Percentiles rank a stretch among this genome's conserved stretches.
phyloP scores from a whole-genome alignment of 2,888 invertebrate species.

The Mimachlamys varia region DNA sequence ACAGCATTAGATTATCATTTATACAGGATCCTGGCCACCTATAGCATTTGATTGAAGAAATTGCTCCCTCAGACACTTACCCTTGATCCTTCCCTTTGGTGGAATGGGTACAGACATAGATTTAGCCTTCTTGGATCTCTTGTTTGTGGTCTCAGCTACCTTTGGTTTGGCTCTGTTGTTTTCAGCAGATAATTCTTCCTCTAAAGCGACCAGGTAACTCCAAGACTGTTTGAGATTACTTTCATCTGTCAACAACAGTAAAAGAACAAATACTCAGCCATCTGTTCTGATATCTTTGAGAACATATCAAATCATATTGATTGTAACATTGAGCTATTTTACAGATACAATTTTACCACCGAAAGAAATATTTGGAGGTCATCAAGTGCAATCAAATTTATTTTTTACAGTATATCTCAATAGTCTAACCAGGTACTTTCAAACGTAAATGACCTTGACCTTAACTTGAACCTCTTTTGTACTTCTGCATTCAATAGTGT shows the following conservation, averaged over 20 bases:
- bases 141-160: background rate
- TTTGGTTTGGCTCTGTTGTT: background rate
- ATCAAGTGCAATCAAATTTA: too few species aligned
- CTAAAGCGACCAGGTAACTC: background rate
- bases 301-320: too few species aligned
- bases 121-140: background rate
- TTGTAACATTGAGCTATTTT: too few species aligned
- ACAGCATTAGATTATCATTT: conserved; percentile 50
- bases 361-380: too few species aligned
- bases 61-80: background rate
- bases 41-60: too few species aligned
- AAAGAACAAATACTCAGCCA: background rate
- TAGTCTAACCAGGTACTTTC: too few species aligned
- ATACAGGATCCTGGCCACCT: too few species aligned
- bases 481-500: too few species aligned
- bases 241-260: background rate
- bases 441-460: too few species aligned
- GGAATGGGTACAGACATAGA: background rate
- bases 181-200: background rate
- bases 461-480: too few species aligned
- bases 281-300: background rate
- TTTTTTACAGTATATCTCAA: too few species aligned
- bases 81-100: background rate
- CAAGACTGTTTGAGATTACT: background rate
- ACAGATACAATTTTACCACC: too few species aligned